Base-by-base conservation (phyloP, 2,888 invertebrate genomes). In the Dendrolimus houi region DNA sequence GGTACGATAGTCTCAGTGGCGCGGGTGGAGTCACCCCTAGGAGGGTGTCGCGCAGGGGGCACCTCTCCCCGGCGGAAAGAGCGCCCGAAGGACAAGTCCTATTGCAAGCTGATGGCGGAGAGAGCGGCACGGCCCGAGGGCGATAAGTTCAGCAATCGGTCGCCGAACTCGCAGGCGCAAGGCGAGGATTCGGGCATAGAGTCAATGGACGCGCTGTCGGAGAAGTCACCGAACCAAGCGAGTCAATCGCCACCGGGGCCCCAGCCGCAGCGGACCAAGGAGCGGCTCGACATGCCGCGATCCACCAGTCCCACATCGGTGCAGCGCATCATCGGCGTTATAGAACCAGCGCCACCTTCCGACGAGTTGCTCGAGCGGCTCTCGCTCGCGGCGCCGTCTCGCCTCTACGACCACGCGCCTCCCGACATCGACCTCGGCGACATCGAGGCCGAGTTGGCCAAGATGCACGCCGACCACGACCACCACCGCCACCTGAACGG, bases 181-280 rank as follows among this genome's bases (percentile, higher is more conserved):
- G 96, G 96, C 54, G 97, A 97, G 77, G 97, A 97, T 83, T 97
- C 97, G 58, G 97, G 97, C 13, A 97, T 97, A 58, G 97, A 97
- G 80, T 96, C 96, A 52, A 97, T 97, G 97, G 97, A 97, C 78
- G 97, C 97, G 2, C 84, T 97, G n/a, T 97, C 97, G 17, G 97
- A 97, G 79, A 97, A 97, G 78, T 96, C 95, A 63, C 96, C 96
- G n/a, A 96, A 96, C 81, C 96, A 96, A 79, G 95, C 96, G 83
- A 95, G 92, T 83, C 95, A 89, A 88, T 96, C 93, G 80, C 96
- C 93, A 63, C 91, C 92, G 69, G 85, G 91, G 1, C 81, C 81
- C 47, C 47, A 47, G 12, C 47, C 47, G 9, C 47, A 47, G 47
- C 82, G 83, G 71, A 72, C 84, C 53, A 88, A 87, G 64, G 89